A percentile compares a stretch with the other conserved stretches of the same genome.
These are phyloP conservation scores for Eudasyphora cyanicolor DNA, from an alignment of 2,888 invertebrate genomes.

Conservation along the genomic window DNA sequence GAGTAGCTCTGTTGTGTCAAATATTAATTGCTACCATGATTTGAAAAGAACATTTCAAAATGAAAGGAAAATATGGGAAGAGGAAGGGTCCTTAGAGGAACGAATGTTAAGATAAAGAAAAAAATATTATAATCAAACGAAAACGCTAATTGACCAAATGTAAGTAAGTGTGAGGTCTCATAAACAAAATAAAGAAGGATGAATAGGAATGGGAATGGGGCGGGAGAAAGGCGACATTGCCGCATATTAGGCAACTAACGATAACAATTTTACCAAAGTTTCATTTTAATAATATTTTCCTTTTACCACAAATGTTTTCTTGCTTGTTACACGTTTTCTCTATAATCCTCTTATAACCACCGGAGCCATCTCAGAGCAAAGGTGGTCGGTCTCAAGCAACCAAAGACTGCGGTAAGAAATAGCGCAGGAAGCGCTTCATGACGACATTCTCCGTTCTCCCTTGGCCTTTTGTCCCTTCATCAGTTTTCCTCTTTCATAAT, in stretches of 20 bases:
- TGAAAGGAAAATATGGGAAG: conserved; percentile 6
- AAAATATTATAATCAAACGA: conserved; percentile 7
- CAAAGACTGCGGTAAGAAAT: too few species aligned
- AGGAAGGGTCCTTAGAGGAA: background rate
- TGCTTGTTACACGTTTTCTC: background rate
- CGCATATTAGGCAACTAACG: too few species aligned
- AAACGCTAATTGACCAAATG: conserved; percentile 43
- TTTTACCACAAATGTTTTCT: conserved; percentile 16
- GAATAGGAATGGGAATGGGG: too few species aligned
- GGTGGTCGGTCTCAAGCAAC: background rate
- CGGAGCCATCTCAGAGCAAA: background rate
- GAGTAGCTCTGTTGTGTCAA: background rate
- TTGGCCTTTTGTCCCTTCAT: conserved; percentile 30
- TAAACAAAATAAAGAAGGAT: too few species aligned
- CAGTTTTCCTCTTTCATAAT: background rate
- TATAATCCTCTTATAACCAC: conserved; percentile 17
- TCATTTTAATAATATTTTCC: conserved; percentile 37
- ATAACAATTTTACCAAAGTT: background rate
- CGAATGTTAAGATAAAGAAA: background rate
- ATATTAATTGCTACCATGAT: conserved; percentile 11
- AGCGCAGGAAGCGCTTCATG: background rate
- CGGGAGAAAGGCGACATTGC: too few species aligned
- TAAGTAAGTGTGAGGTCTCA: background rate
- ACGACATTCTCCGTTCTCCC: background rate
- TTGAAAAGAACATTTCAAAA: background rate